A percentile compares a stretch with the other conserved stretches of the same genome.
Evolutionary conservation across 2,113 vertebrate species (phyloP).

Genomic region (Myxocyprinus asiaticus): DNA sequence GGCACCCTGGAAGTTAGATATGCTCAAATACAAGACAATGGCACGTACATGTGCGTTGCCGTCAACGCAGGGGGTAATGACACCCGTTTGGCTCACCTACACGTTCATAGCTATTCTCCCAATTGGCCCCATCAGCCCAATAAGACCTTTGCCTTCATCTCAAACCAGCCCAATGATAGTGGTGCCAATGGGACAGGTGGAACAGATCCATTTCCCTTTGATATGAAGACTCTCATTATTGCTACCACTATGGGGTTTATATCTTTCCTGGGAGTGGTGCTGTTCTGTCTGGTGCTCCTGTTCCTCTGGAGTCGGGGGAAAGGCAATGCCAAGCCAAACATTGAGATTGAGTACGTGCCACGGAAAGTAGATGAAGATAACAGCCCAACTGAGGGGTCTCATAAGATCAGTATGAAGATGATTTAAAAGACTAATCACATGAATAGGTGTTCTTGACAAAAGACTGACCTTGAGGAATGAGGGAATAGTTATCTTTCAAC

Average conservation of each 20-base stretch:
- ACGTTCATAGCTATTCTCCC: slow-evolving; percentile 97
- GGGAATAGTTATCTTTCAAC: slow-evolving; percentile 10
- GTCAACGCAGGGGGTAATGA: slow-evolving; percentile 96
- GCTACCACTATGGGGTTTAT: slow-evolving; percentile 99
- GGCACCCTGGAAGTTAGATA: slow-evolving; percentile 96
- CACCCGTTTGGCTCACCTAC: slow-evolving; percentile 90
- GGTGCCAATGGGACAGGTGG: slow-evolving; percentile 90
- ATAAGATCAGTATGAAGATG: slow-evolving; percentile 99
- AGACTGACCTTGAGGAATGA: slow-evolving; percentile 18
- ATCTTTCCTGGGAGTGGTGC: slow-evolving; percentile 96
- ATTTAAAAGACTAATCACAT: slow-evolving; percentile 71
- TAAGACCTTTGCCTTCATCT: slow-evolving; percentile 97
- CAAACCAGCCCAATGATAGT: slow-evolving; percentile 94
- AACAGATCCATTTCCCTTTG: slow-evolving; percentile 92
- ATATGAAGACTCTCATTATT: slow-evolving; percentile 97
- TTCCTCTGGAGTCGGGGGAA: slow-evolving; percentile 98
- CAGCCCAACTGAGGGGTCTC: slow-evolving; percentile 82
- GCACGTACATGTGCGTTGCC: slow-evolving; percentile 93
- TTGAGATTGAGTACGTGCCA: slow-evolving; percentile 96
- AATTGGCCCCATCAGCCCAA: slow-evolving; percentile 97
- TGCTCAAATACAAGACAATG: slow-evolving; percentile 97
- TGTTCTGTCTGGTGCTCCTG: slow-evolving; percentile 96
- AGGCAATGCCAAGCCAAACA: slow-evolving; percentile 94
- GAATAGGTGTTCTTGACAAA: slow-evolving; percentile 14
- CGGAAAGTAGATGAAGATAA: slow-evolving; percentile 89